Conservation (phyloP, 2,797 vertebrate species). For the Rhinoraja longicauda region DNA sequence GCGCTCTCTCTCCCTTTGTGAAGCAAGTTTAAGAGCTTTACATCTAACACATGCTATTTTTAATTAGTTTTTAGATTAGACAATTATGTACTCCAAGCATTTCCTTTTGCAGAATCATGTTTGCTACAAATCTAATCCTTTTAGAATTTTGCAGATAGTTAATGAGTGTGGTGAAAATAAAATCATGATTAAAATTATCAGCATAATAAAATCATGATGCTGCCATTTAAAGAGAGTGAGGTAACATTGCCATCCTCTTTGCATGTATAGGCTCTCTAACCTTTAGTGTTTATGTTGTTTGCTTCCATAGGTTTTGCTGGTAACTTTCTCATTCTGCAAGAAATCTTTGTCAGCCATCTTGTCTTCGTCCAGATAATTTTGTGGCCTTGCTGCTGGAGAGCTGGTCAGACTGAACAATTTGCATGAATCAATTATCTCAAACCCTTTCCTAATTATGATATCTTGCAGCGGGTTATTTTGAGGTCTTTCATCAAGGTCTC, state of each 20-base stretch:
- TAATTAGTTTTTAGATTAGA: background rate
- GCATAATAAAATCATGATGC: too few species aligned
- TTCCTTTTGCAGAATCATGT: background rate
- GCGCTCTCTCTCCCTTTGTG: background rate
- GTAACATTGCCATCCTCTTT: too few species aligned
- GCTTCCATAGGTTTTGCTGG: background rate
- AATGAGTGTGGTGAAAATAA: too few species aligned
- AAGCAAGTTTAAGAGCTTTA: background rate
- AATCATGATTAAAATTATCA: too few species aligned
- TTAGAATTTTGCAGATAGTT: too few species aligned
- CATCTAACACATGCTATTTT: background rate
- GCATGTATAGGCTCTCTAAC: too few species aligned
- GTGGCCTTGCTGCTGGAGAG: background rate
- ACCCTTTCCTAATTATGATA: background rate
- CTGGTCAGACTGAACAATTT: background rate
- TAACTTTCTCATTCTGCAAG: too few species aligned
- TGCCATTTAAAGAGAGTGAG: too few species aligned
- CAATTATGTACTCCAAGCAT: background rate
- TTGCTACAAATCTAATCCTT: background rate
- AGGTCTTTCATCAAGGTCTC: background rate
- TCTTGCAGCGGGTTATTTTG: background rate
- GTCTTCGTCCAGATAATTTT: background rate
- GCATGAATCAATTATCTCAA: constrained; percentile 18
- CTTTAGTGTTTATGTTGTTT: background rate
- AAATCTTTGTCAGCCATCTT: background rate